Conservation (phyloP, 2,113 vertebrate genomes). For the Petaurus breviceps region DNA sequence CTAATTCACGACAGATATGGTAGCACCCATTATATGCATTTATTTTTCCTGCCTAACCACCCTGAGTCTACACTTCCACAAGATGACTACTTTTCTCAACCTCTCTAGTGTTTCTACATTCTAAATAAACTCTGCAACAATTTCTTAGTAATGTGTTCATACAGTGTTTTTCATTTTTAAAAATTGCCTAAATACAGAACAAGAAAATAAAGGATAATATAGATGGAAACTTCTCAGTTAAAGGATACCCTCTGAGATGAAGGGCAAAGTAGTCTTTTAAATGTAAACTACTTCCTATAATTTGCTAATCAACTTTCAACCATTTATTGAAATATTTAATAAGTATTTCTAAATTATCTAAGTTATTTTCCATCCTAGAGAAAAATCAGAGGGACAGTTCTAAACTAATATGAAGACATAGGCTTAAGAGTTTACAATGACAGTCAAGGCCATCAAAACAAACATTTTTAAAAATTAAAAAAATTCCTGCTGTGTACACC, state of each 20-base stretch:
- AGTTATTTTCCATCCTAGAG: not conserved
- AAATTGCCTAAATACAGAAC: not conserved
- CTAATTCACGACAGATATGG: not conserved
- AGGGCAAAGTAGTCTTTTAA: not conserved
- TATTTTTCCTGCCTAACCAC: not conserved
- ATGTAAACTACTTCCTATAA: not conserved
- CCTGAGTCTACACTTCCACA: not conserved
- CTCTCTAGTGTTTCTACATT: not conserved
- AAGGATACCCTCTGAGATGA: not conserved
- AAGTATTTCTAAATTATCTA: not conserved
- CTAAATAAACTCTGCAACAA: not conserved
- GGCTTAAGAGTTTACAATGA: not conserved
- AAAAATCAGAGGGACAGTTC: not conserved
- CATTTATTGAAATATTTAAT: not conserved
- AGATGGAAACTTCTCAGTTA: not conserved
- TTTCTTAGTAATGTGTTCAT: not conserved
- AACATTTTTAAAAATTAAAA: not conserved
- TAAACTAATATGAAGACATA: not conserved
- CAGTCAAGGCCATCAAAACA: not conserved
- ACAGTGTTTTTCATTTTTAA: not conserved
- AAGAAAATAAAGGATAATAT: not conserved
- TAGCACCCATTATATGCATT: not conserved
- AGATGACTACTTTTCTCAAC: not conserved
- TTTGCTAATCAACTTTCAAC: not conserved
- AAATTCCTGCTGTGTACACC: slow-evolving; percentile 1